Evolutionary conservation across 64 coral and sea anemone genomes (phyloP).

Genomic region (Porites lutea): DNA sequence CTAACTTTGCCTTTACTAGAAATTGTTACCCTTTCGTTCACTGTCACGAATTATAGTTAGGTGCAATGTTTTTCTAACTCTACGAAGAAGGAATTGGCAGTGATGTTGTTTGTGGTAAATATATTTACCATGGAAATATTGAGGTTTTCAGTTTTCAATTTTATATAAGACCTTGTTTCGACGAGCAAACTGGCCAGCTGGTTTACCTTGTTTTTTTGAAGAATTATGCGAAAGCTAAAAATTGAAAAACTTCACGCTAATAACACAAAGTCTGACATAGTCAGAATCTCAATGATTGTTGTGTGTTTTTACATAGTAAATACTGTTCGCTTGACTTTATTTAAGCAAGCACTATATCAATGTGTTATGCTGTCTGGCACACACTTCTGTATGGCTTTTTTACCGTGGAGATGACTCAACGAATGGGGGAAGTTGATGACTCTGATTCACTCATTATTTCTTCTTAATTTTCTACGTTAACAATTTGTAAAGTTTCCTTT

Average conservation of each 20-base stretch:
- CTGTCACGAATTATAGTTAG: too few relatives aligned
- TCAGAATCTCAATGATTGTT: slow-evolving; percentile 52
- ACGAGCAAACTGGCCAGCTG: too few relatives aligned
- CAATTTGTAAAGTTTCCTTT: background rate
- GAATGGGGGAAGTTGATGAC: background rate
- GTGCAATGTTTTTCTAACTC: too few relatives aligned
- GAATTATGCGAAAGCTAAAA: background rate
- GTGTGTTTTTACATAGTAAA: slow-evolving; percentile 70
- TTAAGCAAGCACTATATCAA: slow-evolving; percentile 38
- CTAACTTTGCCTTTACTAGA: background rate
- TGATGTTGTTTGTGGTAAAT: too few relatives aligned
- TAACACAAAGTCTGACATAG: slow-evolving; percentile 48
- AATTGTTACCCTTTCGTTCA: background rate
- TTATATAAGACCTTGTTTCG: too few relatives aligned
- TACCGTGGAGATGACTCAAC: background rate
- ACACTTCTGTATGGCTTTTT: background rate
- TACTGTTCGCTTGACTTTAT: slow-evolving; percentile 53
- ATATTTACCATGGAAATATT: background rate
- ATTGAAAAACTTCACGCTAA: background rate
- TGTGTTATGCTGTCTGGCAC: slow-evolving; percentile 19
- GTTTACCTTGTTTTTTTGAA: background rate
- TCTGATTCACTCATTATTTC: background rate
- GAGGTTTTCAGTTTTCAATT: too few relatives aligned
- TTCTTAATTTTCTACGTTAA: background rate
- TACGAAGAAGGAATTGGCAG: too few relatives aligned